Conservation (phyloP, 2,888 invertebrate species). For the Cactoblastis cactorum region DNA sequence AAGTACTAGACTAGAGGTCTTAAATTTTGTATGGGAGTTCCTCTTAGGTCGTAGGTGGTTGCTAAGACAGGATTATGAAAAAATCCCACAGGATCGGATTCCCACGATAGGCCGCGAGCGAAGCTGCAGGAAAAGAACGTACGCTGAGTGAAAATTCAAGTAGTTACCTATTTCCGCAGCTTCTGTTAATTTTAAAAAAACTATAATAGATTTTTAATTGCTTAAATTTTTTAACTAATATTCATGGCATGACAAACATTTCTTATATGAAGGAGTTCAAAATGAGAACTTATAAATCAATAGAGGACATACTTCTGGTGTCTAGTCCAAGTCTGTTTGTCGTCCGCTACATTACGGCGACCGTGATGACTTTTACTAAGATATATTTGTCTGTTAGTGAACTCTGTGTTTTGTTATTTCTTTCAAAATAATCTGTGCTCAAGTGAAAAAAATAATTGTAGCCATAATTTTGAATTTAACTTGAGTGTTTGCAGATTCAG, state of each 20-base stretch:
- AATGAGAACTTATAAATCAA: not conserved
- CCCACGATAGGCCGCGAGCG: no score
- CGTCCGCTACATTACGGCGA: not conserved
- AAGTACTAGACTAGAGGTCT: no score
- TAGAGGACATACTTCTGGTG: not conserved
- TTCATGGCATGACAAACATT: not conserved
- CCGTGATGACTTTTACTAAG: not conserved
- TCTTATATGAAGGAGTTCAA: no score
- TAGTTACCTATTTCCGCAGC: no score
- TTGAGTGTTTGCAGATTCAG: not conserved
- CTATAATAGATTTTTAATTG: no score
- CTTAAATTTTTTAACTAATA: not conserved
- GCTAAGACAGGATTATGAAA: no score
- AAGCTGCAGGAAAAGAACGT: no score
- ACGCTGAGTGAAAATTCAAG: no score
- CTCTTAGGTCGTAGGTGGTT: no score
- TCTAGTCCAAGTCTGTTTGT: not conserved
- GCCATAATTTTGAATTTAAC: not conserved
- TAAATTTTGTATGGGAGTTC: no score
- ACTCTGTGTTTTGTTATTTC: not conserved
- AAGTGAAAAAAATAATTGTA: not conserved
- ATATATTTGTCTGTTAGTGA: constrained; percentile 2
- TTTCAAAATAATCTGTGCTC: not conserved
- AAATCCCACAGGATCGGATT: no score
- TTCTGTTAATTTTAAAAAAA: no score